phyloP scores from a whole-genome alignment of 1,140 invertebrate genomes.

The Thaumatotibia leucotreta region DNA sequence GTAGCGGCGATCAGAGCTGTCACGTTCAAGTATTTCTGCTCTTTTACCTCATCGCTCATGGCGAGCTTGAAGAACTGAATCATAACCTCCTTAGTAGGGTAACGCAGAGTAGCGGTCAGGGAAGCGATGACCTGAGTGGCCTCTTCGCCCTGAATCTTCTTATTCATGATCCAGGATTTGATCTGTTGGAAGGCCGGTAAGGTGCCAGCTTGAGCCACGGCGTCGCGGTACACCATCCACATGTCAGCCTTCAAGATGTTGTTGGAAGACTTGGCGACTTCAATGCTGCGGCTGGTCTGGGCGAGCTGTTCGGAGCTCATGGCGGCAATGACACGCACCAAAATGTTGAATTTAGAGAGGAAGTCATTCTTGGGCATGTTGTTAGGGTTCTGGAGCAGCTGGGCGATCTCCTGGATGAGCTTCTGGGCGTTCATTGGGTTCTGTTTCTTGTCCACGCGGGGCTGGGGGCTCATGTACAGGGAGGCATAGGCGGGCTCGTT shows the following conservation, averaged over 20 bases:
- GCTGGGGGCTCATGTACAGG: slow-evolving; percentile 69
- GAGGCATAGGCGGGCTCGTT: slow-evolving; percentile 72
- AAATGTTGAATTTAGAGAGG: slow-evolving; percentile 79
- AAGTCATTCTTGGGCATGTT: slow-evolving; percentile 77
- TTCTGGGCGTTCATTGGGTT: slow-evolving; percentile 65
- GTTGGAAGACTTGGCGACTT: slow-evolving; percentile 62
- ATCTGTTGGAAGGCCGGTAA: slow-evolving; percentile 80
- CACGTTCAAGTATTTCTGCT: slow-evolving; percentile 70
- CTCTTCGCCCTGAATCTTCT: slow-evolving; percentile 75
- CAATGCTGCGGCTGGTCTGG: slow-evolving; percentile 59
- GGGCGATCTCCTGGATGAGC: slow-evolving; percentile 76
- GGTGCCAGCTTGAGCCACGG: slow-evolving; percentile 80
- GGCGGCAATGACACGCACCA: slow-evolving; percentile 77
- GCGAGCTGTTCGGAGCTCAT: slow-evolving; percentile 78
- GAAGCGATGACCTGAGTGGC: slow-evolving; percentile 76
- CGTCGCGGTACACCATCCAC: slow-evolving; percentile 80
- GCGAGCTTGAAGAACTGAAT: slow-evolving; percentile 76
- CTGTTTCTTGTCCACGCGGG: slow-evolving; percentile 54
- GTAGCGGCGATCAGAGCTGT: slow-evolving; percentile 77
- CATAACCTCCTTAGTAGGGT: slow-evolving; percentile 81
- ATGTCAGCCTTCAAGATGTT: slow-evolving; percentile 55
- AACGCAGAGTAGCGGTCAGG: slow-evolving; percentile 73
- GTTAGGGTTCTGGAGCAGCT: slow-evolving; percentile 77
- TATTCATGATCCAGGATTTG: slow-evolving; percentile 77
- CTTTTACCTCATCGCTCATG: slow-evolving; percentile 64